These are phyloP conservation scores for Hyposoter didymator DNA, from an alignment of 2,888 invertebrate genomes.

Conservation along the genomic window DNA sequence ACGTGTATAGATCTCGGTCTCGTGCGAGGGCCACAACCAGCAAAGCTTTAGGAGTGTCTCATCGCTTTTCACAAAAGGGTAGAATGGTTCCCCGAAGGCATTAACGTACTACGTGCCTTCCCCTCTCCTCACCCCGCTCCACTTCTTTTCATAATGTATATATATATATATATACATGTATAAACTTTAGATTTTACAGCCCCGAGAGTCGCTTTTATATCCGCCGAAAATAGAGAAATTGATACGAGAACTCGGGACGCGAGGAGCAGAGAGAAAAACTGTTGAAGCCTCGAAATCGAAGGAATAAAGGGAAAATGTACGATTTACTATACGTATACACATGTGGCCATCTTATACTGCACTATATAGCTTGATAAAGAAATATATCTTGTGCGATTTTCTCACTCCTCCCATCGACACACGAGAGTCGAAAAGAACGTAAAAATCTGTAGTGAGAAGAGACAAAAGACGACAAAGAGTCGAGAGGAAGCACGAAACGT, in stretches of 20 bases:
- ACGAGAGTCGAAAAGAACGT: slow-evolving; percentile 8
- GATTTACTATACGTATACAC: slow-evolving; percentile 41
- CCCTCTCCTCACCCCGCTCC: not conserved
- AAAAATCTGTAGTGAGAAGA: slow-evolving; percentile 20
- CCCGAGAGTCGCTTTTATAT: slow-evolving; percentile 60
- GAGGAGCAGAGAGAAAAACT: slow-evolving; percentile 6
- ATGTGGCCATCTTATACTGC: slow-evolving; percentile 29
- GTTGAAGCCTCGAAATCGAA: slow-evolving; percentile 27
- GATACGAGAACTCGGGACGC: slow-evolving; percentile 50
- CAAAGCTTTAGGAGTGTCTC: slow-evolving; percentile 57
- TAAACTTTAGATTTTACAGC: slow-evolving; percentile 43
- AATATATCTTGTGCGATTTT: slow-evolving; percentile 59
- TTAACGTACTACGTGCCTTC: slow-evolving; percentile 68
- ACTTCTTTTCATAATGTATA: slow-evolving; percentile 46
- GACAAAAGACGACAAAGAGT: slow-evolving; percentile 21
- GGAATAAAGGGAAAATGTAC: slow-evolving; percentile 52
- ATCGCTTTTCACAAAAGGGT: slow-evolving; percentile 63
- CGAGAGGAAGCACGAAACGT: slow-evolving; percentile 15
- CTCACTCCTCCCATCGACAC: slow-evolving; percentile 22
- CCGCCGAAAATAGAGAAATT: slow-evolving; percentile 63
- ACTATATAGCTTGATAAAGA: slow-evolving; percentile 52
- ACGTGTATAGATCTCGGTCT: slow-evolving; percentile 51
- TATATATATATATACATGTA: slow-evolving; percentile 21
- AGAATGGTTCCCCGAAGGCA: slow-evolving; percentile 68
- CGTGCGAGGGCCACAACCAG: slow-evolving; percentile 41